Percentiles rank a stretch among this genome's conserved stretches.
These are phyloP conservation scores for Dione vanillae DNA, from an alignment of 2,888 invertebrate genomes.

Conservation along the genomic window DNA sequence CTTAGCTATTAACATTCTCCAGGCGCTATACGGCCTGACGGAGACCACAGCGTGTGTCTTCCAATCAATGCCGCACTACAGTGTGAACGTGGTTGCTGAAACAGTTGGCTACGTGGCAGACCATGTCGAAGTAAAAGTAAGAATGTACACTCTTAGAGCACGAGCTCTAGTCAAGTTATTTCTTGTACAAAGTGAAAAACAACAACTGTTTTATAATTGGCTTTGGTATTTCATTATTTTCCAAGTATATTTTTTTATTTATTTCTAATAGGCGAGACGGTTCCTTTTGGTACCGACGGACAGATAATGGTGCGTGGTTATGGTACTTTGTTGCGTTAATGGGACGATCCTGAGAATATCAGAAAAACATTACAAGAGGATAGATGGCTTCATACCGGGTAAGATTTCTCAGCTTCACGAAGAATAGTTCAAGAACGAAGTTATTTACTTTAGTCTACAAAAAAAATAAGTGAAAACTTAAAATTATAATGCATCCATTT, in stretches of 20 bases:
- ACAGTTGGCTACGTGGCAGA: constrained; percentile 86
- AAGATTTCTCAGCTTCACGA: no score
- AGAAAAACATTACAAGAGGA: constrained; percentile 86
- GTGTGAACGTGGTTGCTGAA: constrained; percentile 76
- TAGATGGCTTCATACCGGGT: constrained; percentile 93
- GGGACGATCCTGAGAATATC: constrained; percentile 91
- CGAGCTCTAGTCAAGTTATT: no score
- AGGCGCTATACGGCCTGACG: constrained; percentile 86
- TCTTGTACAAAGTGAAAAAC: no score
- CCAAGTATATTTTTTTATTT: no score
- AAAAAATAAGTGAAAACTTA: no score
- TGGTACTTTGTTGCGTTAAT: constrained; percentile 91
- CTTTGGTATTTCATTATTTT: no score
- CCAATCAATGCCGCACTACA: constrained; percentile 81
- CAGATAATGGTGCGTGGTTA: constrained; percentile 91
- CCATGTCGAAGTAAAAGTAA: constrained; percentile 85
- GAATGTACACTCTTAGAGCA: background rate
- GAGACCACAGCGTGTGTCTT: constrained; percentile 85
- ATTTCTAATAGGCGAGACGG: constrained; percentile 85
- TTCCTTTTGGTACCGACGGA: constrained; percentile 89
- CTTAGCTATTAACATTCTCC: constrained; percentile 29
- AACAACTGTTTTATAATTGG: no score
- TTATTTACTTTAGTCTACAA: no score
- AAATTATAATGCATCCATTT: no score
- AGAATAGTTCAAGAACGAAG: no score